Conservation (phyloP, 2,888 invertebrate genomes). For the Thecophora atra region DNA sequence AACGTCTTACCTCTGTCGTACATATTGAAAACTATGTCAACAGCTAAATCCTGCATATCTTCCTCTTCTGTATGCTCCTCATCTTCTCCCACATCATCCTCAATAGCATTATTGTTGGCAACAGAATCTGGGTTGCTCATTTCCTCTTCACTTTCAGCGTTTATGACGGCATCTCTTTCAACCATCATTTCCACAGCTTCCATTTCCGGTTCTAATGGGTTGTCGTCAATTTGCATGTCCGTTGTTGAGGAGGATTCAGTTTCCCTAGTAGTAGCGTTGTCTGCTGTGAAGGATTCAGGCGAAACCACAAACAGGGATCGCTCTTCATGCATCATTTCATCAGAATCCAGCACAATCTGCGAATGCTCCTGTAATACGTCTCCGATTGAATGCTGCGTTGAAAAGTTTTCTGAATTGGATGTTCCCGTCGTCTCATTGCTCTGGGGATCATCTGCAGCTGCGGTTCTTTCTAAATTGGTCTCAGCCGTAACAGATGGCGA, state of each 20-base stretch:
- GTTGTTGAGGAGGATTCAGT: neutral
- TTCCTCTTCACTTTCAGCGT: constrained; percentile 9
- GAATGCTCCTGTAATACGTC: neutral
- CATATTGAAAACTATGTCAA: constrained; percentile 16
- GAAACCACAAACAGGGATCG: too few species aligned
- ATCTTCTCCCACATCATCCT: constrained; percentile 38
- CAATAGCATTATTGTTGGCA: constrained; percentile 35
- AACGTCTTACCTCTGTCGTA: constrained; percentile 6
- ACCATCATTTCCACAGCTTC: constrained; percentile 24
- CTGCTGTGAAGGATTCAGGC: too few species aligned
- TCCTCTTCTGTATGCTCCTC: constrained; percentile 39
- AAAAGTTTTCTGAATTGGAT: neutral
- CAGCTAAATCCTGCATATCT: constrained; percentile 40
- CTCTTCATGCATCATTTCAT: neutral
- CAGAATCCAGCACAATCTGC: neutral
- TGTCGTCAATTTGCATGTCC: neutral
- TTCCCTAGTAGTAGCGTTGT: too few species aligned
- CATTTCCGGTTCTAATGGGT: neutral
- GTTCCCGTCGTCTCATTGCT: neutral
- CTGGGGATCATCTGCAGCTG: too few species aligned
- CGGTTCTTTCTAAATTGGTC: too few species aligned
- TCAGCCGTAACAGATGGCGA: too few species aligned
- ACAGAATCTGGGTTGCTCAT: constrained; percentile 18
- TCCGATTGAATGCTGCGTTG: neutral
- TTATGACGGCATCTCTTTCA: constrained; percentile 15